Evolutionary conservation across 2,113 vertebrate genomes (phyloP).

Genomic region (Vimba vimba): DNA sequence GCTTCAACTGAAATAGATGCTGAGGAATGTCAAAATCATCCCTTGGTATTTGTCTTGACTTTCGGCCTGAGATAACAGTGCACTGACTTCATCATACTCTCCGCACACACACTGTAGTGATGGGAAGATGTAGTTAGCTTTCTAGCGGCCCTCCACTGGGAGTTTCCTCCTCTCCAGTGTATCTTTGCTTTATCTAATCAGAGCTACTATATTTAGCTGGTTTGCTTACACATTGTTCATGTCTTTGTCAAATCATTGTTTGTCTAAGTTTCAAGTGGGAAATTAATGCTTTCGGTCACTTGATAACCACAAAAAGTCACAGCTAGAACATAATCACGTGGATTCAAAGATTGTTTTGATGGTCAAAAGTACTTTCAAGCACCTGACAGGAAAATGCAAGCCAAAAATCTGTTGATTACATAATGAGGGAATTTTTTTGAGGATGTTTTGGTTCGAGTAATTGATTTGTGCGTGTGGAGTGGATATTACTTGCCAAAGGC

Average conservation of each 20-base stretch:
- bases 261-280: constrained; percentile 41
- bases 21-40: constrained; percentile 17
- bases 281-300: constrained; percentile 26
- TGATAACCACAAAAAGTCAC: constrained; percentile 12
- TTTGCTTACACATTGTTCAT: constrained; percentile 53
- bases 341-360: neutral
- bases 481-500: neutral
- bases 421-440: neutral
- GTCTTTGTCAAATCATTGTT: constrained; percentile 44
- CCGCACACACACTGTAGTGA: constrained; percentile 51
- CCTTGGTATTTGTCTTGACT: constrained; percentile 17
- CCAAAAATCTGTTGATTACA: neutral
- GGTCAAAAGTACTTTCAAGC: neutral
- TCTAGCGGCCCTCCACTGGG: constrained; percentile 33
- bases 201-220: constrained; percentile 57
- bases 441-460: neutral
- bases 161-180: constrained; percentile 48
- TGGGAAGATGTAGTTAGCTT: constrained; percentile 6
- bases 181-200: constrained; percentile 50
- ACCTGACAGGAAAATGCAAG: neutral
- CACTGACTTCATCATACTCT: constrained; percentile 42
- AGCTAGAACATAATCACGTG: neutral
- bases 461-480: neutral
- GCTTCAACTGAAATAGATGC: neutral
- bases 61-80: constrained; percentile 25